Base-by-base conservation (phyloP, 2,797 vertebrate genomes). In the Aeoliscus strigatus region DNA sequence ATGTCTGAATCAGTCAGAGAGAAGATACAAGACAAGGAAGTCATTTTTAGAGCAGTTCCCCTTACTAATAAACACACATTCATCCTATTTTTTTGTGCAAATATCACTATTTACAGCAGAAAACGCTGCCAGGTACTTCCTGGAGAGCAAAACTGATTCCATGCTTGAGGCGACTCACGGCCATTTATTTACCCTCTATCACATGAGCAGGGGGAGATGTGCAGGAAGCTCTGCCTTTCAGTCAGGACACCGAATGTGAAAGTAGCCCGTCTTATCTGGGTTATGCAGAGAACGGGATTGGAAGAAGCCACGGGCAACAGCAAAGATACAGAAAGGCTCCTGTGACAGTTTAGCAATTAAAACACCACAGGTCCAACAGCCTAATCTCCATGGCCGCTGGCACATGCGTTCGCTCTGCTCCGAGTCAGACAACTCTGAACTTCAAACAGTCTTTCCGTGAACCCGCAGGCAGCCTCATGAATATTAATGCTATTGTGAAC, bases 301-400 rank as follows among this genome's bases (percentile, higher is more conserved):
- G 64, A 81, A 63, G 51, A 35, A 71, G 70, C 75, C 74, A 79
- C 15, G 24, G 71, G 77, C 70, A 75, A 77, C 52, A 47, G 31
- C 66, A 54, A 77, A 77, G 77, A 76, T 62, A 68, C 70, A 64
- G 51, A 77, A 76, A 69, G 47, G 57, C 68, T 53, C 53, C 75
- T 67, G 58, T 73, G 66, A 72, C 70, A 74, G 54, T 80, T 79
- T 59, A 80, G 67, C 78, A 81, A 84, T 86, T 83, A 87, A 83
- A 85, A 81, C 77, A 77, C 75, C 23, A 47, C 62, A 76, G 66
- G 70, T 81, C 73, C 75, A 59, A 69, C 53, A 68, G 59, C 70
- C 61, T 84, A 80, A 83, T 85, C 79, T 73, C 58, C 34, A 34
- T 50, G 51, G 61, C 65, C 65, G 53, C 60, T 5, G 40, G 66